These are phyloP conservation scores for Platycheirus rosarum DNA, from an alignment of 2,888 invertebrate species.

Conservation along the genomic window DNA sequence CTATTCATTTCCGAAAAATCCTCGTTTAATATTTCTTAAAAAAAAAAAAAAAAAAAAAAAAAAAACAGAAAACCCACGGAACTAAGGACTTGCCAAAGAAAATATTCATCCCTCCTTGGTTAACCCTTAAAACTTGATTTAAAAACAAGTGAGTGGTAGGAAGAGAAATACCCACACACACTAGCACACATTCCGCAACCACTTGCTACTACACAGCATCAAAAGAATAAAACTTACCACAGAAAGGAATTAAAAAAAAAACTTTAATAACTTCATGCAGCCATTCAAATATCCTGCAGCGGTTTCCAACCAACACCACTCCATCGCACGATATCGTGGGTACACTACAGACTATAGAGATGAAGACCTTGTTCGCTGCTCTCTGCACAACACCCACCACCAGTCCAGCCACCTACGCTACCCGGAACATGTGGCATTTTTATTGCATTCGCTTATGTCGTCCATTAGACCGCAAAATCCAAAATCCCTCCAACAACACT, in stretches of 20 bases:
- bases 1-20: background rate
- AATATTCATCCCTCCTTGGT: background rate
- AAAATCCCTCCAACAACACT: constrained; percentile 63
- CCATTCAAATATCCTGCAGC: constrained; percentile 61
- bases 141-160: constrained; percentile 12
- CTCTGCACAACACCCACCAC: constrained; percentile 44
- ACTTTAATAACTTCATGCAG: constrained; percentile 48
- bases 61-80: background rate
- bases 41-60: background rate
- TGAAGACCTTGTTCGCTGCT: constrained; percentile 24
- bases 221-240: background rate
- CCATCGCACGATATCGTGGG: constrained; percentile 31
- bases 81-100: constrained; percentile 7
- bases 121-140: constrained; percentile 29
- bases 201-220: constrained; percentile 15
- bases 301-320: constrained; percentile 50
- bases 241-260: constrained; percentile 11
- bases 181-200: constrained; percentile 21
- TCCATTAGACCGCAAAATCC: constrained; percentile 74
- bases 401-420: background rate
- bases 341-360: constrained; percentile 12
- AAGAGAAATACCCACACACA: background rate
- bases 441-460: constrained; percentile 74
- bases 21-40: background rate
- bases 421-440: constrained; percentile 70